phyloP scores from a whole-genome alignment of 2,888 invertebrate genomes.

The Biston betularia region DNA sequence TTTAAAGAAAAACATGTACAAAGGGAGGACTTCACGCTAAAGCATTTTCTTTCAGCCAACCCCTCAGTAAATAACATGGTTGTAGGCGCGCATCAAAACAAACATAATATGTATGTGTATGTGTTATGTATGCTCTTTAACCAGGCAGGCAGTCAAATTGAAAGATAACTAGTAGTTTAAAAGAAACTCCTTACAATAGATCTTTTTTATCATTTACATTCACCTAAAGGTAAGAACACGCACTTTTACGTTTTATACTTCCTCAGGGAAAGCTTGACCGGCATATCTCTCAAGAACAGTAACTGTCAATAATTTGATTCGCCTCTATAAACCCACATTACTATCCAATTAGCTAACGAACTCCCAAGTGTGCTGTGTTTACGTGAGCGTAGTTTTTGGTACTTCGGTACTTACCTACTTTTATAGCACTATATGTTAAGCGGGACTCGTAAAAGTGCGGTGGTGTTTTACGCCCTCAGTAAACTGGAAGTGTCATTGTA shows the following conservation, averaged over 20 bases:
- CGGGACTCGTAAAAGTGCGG: conserved; percentile 76
- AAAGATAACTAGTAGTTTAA: too few relatives aligned
- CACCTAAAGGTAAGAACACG: too few relatives aligned
- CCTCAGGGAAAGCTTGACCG: conserved; percentile 14
- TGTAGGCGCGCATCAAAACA: too few relatives aligned
- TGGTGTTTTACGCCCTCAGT: conserved; percentile 77
- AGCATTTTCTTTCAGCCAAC: too few relatives aligned
- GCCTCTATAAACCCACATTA: conserved; percentile 62
- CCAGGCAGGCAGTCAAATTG: too few relatives aligned
- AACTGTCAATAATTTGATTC: conserved; percentile 57
- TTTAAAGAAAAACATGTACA: too few relatives aligned
- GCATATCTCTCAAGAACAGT: conserved; percentile 33
- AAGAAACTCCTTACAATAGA: too few relatives aligned
- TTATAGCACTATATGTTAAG: conserved; percentile 80
- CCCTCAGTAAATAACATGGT: too few relatives aligned
- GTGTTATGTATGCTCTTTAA: too few relatives aligned
- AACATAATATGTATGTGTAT: too few relatives aligned
- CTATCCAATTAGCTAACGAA: conserved; percentile 76
- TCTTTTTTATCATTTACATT: neutral
- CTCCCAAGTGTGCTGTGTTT: conserved; percentile 71
- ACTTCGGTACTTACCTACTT: conserved; percentile 58
- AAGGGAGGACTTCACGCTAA: too few relatives aligned
- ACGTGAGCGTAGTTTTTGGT: conserved; percentile 69
- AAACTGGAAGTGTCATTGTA: conserved; percentile 71
- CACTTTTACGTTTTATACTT: neutral